phyloP scores from a whole-genome alignment of 2,113 vertebrate species.

The Zosterops pallidus region DNA sequence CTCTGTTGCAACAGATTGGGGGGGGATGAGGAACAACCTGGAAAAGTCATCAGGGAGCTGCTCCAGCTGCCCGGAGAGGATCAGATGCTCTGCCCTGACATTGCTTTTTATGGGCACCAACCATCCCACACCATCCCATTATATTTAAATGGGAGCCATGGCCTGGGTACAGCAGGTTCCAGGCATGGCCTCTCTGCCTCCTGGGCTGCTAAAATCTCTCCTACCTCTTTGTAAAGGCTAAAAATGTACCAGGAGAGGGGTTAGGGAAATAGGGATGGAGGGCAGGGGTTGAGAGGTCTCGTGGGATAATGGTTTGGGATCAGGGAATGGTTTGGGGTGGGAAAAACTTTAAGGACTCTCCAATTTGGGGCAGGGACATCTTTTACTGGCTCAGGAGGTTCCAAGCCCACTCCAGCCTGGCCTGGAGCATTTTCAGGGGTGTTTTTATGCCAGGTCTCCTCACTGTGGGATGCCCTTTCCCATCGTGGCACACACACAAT shows the following conservation, averaged over 20 bases:
- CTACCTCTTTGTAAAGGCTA: neutral
- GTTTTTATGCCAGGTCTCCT: neutral
- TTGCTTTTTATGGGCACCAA: conserved; percentile 25
- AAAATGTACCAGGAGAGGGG: fast-evolving
- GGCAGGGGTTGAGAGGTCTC: neutral
- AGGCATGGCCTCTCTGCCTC: neutral
- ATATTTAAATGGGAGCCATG: neutral
- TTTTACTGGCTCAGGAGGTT: neutral
- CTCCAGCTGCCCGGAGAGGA: neutral
- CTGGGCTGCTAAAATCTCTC: neutral
- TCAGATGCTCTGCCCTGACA: conserved; percentile 20
- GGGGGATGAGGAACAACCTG: neutral
- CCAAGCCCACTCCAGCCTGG: neutral
- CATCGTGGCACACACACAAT: fast-evolving
- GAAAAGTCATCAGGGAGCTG: conserved; percentile 36
- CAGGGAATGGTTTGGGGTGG: neutral
- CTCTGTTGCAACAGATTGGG: neutral
- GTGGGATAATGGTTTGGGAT: neutral
- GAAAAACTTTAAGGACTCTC: neutral
- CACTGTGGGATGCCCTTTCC: fast-evolving
- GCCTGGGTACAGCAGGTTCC: neutral
- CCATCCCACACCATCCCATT: neutral
- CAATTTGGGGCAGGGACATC: neutral
- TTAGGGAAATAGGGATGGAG: fast-evolving
- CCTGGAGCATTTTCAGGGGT: neutral